phyloP scores from a whole-genome alignment of 1,140 invertebrate species.

The Drosophila gunungcola region DNA sequence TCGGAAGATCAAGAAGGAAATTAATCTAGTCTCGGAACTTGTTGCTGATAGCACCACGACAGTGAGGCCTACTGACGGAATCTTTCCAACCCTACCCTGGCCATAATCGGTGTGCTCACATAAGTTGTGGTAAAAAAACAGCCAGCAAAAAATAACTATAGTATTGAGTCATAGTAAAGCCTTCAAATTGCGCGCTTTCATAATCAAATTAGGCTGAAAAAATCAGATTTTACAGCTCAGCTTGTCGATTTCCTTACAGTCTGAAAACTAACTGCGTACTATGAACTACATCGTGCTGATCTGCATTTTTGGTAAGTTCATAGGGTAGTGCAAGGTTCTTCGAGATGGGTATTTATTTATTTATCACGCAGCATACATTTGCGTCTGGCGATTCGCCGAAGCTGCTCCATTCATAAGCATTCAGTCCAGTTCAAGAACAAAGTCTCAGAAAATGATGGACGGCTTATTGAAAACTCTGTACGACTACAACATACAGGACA shows the following conservation, averaged over 20 bases:
- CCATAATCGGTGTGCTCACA: not conserved
- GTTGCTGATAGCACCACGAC: not conserved
- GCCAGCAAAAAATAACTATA: not conserved
- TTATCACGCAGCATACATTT: not conserved
- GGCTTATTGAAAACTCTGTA: slow-evolving; percentile 4
- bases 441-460: not conserved
- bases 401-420: slow-evolving; percentile 1
- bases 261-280: not conserved
- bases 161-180: not conserved
- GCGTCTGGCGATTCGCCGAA: not conserved
- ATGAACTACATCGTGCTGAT: slow-evolving; percentile 12
- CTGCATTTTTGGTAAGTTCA: slow-evolving; percentile 14
- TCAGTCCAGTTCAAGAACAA: slow-evolving; percentile 1
- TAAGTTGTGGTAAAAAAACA: not conserved
- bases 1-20: not conserved
- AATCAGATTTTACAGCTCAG: slow-evolving; percentile 1
- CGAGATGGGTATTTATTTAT: not conserved
- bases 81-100: not conserved
- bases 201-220: not conserved
- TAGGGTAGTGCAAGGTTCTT: too few relatives aligned
- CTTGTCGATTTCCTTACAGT: not conserved
- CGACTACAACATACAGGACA: not conserved
- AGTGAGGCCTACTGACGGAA: not conserved
- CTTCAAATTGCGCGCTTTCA: not conserved
- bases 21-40: not conserved